A percentile compares a stretch with the other conserved stretches of the same genome.
Conservation (phyloP, 2,113 vertebrate genomes). For the Pterophyllum scalare region DNA sequence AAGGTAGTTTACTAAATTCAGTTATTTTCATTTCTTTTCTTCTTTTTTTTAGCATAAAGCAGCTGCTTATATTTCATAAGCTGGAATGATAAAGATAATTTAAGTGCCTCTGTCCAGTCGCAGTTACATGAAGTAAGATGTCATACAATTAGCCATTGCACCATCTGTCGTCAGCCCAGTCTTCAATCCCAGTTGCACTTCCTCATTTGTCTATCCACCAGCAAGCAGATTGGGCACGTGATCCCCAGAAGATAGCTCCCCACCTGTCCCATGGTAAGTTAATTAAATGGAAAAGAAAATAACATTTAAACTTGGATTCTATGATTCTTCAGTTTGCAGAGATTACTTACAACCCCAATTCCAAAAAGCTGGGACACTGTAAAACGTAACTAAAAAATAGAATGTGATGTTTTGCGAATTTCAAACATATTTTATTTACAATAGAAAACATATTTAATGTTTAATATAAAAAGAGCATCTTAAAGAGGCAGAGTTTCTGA, state of each 20-base stretch:
- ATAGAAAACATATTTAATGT: no score
- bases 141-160: constrained; percentile 47
- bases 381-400: background rate
- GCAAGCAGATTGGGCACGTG: constrained; percentile 45
- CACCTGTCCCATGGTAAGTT: constrained; percentile 78
- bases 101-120: constrained; percentile 34
- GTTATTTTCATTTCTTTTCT: background rate
- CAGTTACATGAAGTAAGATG: constrained; percentile 63
- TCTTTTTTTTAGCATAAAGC: background rate
- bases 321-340: constrained; percentile 14
- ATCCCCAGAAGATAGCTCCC: constrained; percentile 58
- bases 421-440: no score
- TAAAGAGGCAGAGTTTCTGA: background rate
- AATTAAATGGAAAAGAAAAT: constrained; percentile 81
- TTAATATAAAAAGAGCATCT: background rate
- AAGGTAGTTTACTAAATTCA: background rate
- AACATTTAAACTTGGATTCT: constrained; percentile 59
- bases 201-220: constrained; percentile 69
- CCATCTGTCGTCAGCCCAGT: constrained; percentile 66
- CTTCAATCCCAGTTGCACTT: constrained; percentile 47
- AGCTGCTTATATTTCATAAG: background rate
- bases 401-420: no score
- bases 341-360: background rate
- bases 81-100: constrained; percentile 15
- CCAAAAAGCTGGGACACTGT: background rate